Evolutionary conservation across 1,140 invertebrate species (phyloP).

Genomic region (Venturia canescens): DNA sequence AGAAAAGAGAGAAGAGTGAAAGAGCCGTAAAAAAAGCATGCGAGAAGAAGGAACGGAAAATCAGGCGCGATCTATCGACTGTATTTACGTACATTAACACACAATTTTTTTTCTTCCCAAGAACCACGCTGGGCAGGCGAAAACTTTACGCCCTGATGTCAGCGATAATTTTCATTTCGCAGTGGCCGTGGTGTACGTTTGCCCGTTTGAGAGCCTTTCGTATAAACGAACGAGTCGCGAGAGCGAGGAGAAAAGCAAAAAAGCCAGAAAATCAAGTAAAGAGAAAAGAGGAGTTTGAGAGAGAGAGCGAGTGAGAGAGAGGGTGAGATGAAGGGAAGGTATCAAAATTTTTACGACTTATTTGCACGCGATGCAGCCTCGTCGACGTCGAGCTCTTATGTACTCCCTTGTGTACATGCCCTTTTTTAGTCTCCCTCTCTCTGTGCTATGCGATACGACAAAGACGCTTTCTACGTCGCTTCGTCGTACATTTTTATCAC

Average conservation of each 20-base stretch:
- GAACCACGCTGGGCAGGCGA: slow-evolving; percentile 9
- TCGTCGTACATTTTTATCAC: not conserved
- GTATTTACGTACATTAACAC: slow-evolving; percentile 4
- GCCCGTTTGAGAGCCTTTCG: not conserved
- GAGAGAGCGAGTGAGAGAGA: not conserved
- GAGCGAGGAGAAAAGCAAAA: not conserved
- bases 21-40: not conserved
- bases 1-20: not conserved
- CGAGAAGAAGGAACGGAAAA: slow-evolving; percentile 24
- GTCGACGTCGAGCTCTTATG: not conserved
- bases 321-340: slow-evolving; percentile 46
- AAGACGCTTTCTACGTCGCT: not conserved
- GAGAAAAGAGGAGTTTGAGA: slow-evolving; percentile 25
- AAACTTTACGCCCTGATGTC: slow-evolving; percentile 52
- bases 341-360: slow-evolving; percentile 65
- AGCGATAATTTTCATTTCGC: slow-evolving; percentile 56
- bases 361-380: slow-evolving; percentile 65
- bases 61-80: not conserved
- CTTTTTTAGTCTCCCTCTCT: not conserved
- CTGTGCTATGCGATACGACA: not conserved
- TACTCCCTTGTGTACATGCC: not conserved
- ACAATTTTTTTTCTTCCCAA: slow-evolving; percentile 34
- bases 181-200: not conserved
- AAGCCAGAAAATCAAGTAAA: not conserved
- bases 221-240: not conserved